phyloP scores from a whole-genome alignment of 2,797 vertebrate genomes.

The Anolis apletophallus region DNA sequence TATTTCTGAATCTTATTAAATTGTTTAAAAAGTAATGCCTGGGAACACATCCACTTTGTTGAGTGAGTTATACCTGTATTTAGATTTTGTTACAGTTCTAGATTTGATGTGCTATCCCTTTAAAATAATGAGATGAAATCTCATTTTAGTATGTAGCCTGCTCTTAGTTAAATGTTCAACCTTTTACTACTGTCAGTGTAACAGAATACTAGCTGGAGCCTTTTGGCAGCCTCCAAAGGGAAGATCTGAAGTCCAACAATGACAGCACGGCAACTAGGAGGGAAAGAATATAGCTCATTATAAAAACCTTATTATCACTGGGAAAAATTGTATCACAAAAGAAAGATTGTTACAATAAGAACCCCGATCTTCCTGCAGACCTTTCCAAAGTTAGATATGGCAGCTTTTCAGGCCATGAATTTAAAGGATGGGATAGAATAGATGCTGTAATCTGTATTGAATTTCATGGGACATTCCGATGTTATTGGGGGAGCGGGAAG shows the following conservation, averaged over 20 bases:
- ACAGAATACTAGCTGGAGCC: conserved; percentile 1
- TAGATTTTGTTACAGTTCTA: not conserved
- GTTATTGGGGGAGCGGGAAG: not conserved
- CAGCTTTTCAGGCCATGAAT: not conserved
- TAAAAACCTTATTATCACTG: conserved; percentile 3
- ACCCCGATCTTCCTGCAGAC: conserved; percentile 6
- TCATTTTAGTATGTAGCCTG: conserved; percentile 8
- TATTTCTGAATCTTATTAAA: too few species aligned
- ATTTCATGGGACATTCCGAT: conserved; percentile 29
- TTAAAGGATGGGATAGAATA: conserved; percentile 40
- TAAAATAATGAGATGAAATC: not conserved
- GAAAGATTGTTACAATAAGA: conserved; percentile 18
- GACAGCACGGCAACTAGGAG: conserved; percentile 3
- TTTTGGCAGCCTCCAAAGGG: conserved; percentile 19
- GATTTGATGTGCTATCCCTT: conserved; percentile 3
- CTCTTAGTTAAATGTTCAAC: conserved; percentile 8
- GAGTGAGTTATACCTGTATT: not conserved
- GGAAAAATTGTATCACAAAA: conserved; percentile 21
- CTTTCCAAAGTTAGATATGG: conserved; percentile 31
- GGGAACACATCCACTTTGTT: too few species aligned
- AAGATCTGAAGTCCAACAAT: conserved; percentile 23
- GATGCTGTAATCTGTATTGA: conserved; percentile 33
- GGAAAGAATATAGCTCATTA: not conserved
- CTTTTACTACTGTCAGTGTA: conserved; percentile 30
- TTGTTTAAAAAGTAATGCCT: too few species aligned